phyloP scores from a whole-genome alignment of 2,113 vertebrate genomes.

The Cacatua alba region DNA sequence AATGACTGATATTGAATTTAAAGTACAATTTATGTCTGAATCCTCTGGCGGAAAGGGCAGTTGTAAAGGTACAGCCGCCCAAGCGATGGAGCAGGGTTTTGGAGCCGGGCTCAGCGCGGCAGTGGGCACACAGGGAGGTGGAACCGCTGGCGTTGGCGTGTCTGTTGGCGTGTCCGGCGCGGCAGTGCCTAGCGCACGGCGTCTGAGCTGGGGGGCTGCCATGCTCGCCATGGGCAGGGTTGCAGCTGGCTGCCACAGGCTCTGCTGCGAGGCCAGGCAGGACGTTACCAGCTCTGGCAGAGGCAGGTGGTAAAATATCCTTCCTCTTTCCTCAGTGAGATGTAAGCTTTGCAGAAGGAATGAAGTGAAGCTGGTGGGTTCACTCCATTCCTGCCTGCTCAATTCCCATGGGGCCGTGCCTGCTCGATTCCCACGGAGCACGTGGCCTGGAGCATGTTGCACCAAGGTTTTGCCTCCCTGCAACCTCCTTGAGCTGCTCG shows the following conservation, averaged over 20 bases:
- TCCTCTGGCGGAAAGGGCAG: conserved; percentile 76
- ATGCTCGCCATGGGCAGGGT: accelerated
- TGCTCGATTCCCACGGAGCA: accelerated
- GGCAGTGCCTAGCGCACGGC: accelerated
- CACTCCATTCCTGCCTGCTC: neutral
- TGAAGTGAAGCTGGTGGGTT: neutral
- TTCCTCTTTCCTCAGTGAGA: neutral
- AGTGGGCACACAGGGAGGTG: accelerated
- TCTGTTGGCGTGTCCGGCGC: neutral
- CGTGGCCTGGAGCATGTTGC: accelerated
- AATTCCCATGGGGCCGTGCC: accelerated
- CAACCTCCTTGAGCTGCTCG: neutral
- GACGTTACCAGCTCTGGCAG: accelerated
- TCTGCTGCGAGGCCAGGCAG: accelerated
- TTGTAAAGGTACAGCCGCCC: conserved; percentile 69
- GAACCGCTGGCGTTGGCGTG: neutral
- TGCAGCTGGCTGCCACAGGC: neutral
- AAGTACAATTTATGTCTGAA: conserved; percentile 80
- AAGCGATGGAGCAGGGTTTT: neutral
- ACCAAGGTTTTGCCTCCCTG: neutral
- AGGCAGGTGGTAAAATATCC: neutral
- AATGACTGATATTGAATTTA: conserved; percentile 83
- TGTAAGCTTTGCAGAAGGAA: neutral
- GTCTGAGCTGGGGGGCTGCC: neutral
- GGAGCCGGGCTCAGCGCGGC: accelerated